Base-by-base conservation (phyloP, 1,140 invertebrate genomes). In the Drosophila mauritiana region DNA sequence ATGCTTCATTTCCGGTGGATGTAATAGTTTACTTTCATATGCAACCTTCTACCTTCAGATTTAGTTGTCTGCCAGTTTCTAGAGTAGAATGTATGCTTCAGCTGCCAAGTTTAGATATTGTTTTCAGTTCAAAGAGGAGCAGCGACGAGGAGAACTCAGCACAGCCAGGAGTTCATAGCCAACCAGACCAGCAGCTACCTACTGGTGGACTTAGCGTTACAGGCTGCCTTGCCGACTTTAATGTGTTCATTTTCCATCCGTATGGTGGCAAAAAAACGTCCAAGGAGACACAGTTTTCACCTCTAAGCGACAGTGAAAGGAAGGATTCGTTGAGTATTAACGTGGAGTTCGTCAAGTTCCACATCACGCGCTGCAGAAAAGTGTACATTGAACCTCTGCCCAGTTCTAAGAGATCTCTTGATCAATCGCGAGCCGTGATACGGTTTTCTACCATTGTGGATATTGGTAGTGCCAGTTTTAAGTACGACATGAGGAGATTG, bases 1-100 rank as follows among this genome's bases (percentile, higher is more conserved):
- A 97, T 88, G 96, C 97, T 11, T 98, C 97, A 62, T 99, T 99
- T 91, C 98, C 98, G 0, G 98, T 99, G 0, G 98, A 99, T 93
- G 98, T 99, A 10, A 97, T 99, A 78, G 98, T 99, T 7, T 99
- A 99, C 92, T 98, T 99, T 93, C 97, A 98, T 91, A 98, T 99
- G 95, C 97, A 99, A 90, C 98, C 98, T 0, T 98, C 98, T 12
- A 97, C 97, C 2, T 98, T 99, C 91, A 94, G 97, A 64, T 99
- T 99, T 92, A 98, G 98, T 67, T 99, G 98, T 93, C 94, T 99
- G 73, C 98, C 98, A 5, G 96, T 98, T 0, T 99, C 98, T 4
- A 93, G 98, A 55, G 98, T 99, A 1, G 98, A 99, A 92, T 99
- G 99, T 92, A 96, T 99, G 94, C 94, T 99, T 11, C 97, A 98